Base-by-base conservation (phyloP, 2,113 vertebrate genomes). In the Callopanchax toddi region DNA sequence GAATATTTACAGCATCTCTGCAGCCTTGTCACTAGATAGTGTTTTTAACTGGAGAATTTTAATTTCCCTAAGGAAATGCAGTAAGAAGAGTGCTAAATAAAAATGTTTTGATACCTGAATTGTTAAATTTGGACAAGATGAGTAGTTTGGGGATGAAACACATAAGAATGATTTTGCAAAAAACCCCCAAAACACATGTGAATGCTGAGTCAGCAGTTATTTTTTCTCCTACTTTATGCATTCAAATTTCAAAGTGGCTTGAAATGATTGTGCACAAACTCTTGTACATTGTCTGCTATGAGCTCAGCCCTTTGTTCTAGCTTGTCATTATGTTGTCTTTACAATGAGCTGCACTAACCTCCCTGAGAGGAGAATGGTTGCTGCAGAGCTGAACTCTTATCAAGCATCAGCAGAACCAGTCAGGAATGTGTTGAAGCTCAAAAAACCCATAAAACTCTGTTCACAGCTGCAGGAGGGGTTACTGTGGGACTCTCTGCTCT, bases 381-480 rank as follows among this genome's bases (percentile, higher is more conserved):
- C 71, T 50, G 62, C 11, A 44, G 48, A 76, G 60, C 65, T 20
- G 21, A 22, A 0, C 15, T 58, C 71, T 82, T 84, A 84, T 81
- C 82, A 68, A 12, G 34, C 63, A 60, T 69, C 62, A 51, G 55
- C 58, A 79, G 48, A 43, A 57, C 55, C 71, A 44, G 66, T 6
- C 16, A 18, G 80, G 80, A 86, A 84, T 85, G 80, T 73, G 64
- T 65, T 58, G 20, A 15, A 51, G 62, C 15, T n/a, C 18, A 40
- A 52, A 32, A 17, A 71, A 43, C 57, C 53, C 37, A 63, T 10
- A 46, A 59, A 26, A 43, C 44, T 57, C 67, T 68, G 71, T 70
- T 83, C 49, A 32, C 6, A 32, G 29, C 1, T 15, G 6, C 16
- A 64, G 51, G 60, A 37, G 64, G 20, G 50, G 55, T 44, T 52